These are phyloP conservation scores for Mycalesis mineus DNA, from an alignment of 2,888 invertebrate species.

Conservation along the genomic window DNA sequence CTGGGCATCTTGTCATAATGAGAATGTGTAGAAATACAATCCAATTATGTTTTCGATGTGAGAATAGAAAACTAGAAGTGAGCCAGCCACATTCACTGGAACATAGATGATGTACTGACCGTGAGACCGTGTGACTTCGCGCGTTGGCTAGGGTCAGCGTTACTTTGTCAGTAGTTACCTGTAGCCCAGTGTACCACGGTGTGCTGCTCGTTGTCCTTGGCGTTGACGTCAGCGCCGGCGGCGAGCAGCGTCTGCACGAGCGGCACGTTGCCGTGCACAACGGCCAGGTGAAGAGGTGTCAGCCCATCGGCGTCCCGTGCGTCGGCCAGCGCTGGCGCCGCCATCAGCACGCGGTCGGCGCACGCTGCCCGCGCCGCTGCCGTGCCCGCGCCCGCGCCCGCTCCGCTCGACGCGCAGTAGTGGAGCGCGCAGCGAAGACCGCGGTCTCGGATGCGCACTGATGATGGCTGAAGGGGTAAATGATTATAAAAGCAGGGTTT, in stretches of 20 bases:
- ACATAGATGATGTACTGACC: too few relatives aligned
- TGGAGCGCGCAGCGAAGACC: conserved; percentile 93
- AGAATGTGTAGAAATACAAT: too few relatives aligned
- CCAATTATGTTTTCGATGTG: too few relatives aligned
- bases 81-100: too few relatives aligned
- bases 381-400: conserved; percentile 72
- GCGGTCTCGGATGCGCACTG: conserved; percentile 85
- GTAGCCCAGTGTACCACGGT: conserved; percentile 99
- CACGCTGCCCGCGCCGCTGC: conserved; percentile 90
- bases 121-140: too few relatives aligned
- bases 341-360: conserved; percentile 89
- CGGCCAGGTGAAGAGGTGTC: conserved; percentile 96
- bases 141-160: too few relatives aligned
- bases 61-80: too few relatives aligned
- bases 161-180: too few relatives aligned
- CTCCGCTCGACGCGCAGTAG: conserved; percentile 91
- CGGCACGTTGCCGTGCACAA: conserved; percentile 93
- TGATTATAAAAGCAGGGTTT: too few relatives aligned
- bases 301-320: conserved; percentile 95
- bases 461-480: conserved; percentile 47
- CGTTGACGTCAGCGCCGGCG: conserved; percentile 92
- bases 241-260: conserved; percentile 91
- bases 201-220: conserved; percentile 95
- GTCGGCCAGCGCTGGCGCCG: conserved; percentile 90
- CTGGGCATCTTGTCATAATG: too few relatives aligned